phyloP scores from a whole-genome alignment of 2,113 vertebrate genomes.

The Prolemur simus region DNA sequence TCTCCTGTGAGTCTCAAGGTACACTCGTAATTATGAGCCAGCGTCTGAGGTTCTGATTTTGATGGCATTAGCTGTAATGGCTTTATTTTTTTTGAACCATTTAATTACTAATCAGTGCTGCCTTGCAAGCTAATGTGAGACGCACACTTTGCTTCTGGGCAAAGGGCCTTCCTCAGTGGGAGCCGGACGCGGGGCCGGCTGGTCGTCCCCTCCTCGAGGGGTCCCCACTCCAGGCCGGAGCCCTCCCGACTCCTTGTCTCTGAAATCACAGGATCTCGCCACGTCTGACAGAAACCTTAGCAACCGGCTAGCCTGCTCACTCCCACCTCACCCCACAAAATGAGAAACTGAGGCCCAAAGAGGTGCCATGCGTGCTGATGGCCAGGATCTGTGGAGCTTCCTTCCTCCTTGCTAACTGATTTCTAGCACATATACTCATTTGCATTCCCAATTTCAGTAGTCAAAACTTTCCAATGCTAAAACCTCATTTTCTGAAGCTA shows the following conservation, averaged over 20 bases:
- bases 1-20: conserved; percentile 38
- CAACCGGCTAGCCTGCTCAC: not conserved
- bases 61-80: conserved; percentile 85
- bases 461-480: conserved; percentile 66
- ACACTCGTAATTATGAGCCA: conserved; percentile 66
- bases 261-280: not conserved
- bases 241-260: not conserved
- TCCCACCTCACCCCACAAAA: not conserved
- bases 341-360: not conserved
- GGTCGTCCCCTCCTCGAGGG: not conserved
- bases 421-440: conserved; percentile 46
- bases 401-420: conserved; percentile 22
- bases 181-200: not conserved
- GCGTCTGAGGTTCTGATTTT: conserved; percentile 81
- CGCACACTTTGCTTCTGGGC: conserved; percentile 35
- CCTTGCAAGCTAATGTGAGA: conserved; percentile 63
- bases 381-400: not conserved
- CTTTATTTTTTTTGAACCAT: conserved; percentile 79
- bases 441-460: conserved; percentile 59
- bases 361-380: not conserved
- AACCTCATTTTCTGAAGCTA: conserved; percentile 69
- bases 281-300: not conserved
- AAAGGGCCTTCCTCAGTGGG: not conserved
- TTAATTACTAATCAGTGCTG: conserved; percentile 85
- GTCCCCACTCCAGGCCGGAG: not conserved